Evolutionary conservation across 2,888 invertebrate species (phyloP).

Genomic region (Cataglyphis altisquamis): DNA sequence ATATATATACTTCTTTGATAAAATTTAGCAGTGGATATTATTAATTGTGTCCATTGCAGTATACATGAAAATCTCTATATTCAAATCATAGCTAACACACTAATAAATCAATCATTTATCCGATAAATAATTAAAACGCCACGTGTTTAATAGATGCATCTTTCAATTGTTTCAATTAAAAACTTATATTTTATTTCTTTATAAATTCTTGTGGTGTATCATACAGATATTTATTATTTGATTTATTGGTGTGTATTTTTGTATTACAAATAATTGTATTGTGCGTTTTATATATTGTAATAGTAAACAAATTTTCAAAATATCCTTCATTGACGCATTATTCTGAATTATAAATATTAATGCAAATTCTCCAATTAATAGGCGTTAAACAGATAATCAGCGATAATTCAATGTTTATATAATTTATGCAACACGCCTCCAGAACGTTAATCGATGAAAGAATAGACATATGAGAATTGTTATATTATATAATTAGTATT

Average conservation of each 20-base stretch:
- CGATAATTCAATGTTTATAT: slow-evolving; percentile 12
- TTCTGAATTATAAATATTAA: slow-evolving; percentile 20
- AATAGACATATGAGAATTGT: neutral
- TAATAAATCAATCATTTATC: slow-evolving; percentile 5
- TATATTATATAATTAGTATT: neutral
- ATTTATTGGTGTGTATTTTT: neutral
- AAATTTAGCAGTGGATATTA: slow-evolving; percentile 9
- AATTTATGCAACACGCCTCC: slow-evolving; percentile 24
- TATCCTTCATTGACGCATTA: neutral
- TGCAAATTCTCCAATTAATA: neutral
- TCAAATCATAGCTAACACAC: neutral
- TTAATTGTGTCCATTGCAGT: neutral
- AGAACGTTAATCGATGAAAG: slow-evolving; percentile 2
- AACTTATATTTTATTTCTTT: neutral
- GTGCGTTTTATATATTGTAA: neutral
- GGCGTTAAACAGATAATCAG: slow-evolving; percentile 17
- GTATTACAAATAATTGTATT: neutral
- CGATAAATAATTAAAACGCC: neutral
- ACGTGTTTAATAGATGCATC: neutral
- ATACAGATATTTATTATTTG: neutral
- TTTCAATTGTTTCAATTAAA: neutral
- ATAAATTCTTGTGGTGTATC: neutral
- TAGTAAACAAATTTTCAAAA: neutral
- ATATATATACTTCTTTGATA: neutral
- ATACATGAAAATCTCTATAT: neutral